These are phyloP conservation scores for Nasua narica DNA, from an alignment of 2,797 vertebrate species.

Conservation along the genomic window DNA sequence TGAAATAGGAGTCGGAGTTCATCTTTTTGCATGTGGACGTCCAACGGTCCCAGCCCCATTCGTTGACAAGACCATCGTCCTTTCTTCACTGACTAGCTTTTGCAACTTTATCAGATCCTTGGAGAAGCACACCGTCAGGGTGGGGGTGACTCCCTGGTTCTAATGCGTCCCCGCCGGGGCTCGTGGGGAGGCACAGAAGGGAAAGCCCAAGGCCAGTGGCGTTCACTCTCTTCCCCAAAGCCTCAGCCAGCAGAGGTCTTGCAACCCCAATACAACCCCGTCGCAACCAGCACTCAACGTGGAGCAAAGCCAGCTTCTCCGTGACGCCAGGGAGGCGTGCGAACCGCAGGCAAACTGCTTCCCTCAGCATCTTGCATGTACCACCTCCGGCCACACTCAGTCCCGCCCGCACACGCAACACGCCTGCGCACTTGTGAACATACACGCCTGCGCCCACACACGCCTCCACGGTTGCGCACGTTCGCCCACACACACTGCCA, in stretches of 20 bases:
- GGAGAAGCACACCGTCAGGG: too few species aligned
- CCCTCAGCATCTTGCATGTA: background rate
- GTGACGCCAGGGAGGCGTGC: too few species aligned
- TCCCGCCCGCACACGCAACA: background rate
- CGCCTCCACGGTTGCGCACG: background rate
- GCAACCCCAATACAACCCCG: too few species aligned
- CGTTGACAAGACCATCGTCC: too few species aligned
- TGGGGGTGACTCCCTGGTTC: background rate
- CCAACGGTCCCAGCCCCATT: background rate
- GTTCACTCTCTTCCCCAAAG: background rate
- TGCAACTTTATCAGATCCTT: background rate
- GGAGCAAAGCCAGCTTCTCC: background rate
- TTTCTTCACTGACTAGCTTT: background rate
- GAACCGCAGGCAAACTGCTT: background rate
- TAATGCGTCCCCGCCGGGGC: background rate
- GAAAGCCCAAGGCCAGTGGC: background rate
- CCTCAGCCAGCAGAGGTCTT: background rate
- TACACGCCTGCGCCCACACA: too few species aligned
- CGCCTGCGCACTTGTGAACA: background rate
- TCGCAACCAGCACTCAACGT: too few species aligned
- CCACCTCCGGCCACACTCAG: background rate
- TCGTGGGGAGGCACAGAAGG: background rate
- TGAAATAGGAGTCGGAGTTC: background rate
- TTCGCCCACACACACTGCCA: background rate
- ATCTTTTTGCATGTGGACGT: background rate